phyloP scores from a whole-genome alignment of 2,113 vertebrate genomes.

The Hydropotes inermis region DNA sequence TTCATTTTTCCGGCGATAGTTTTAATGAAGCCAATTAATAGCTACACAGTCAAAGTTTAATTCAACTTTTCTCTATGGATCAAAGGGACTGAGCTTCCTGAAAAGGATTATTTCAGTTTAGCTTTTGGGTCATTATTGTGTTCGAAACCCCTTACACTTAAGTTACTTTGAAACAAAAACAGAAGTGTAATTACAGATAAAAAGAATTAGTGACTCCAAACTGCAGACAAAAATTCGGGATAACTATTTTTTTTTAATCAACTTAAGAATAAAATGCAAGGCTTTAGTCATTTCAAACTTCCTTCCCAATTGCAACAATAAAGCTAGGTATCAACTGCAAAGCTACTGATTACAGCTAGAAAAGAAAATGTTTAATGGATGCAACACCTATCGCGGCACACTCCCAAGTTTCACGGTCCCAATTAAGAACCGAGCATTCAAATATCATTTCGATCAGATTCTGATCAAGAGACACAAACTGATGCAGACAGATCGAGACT shows the following conservation, averaged over 20 bases:
- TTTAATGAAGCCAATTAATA: constrained; percentile 55
- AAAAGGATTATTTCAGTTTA: constrained; percentile 30
- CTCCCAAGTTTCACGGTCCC: background rate
- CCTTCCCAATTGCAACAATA: constrained; percentile 49
- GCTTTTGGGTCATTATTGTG: constrained; percentile 27
- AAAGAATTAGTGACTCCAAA: background rate
- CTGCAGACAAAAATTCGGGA: background rate
- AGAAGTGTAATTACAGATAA: constrained; percentile 27
- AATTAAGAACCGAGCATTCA: background rate
- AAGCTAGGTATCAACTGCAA: constrained; percentile 72
- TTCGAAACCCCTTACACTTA: background rate
- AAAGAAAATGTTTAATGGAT: constrained; percentile 34
- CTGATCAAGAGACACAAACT: constrained; percentile 30
- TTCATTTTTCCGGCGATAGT: constrained; percentile 37
- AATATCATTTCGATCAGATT: background rate
- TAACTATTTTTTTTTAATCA: background rate
- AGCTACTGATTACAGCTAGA: constrained; percentile 38
- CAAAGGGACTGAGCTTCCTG: constrained; percentile 7
- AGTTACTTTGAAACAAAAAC: constrained; percentile 49
- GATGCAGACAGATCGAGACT: constrained; percentile 40
- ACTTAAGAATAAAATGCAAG: background rate
- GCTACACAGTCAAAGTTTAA: constrained; percentile 45
- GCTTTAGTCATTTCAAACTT: constrained; percentile 48
- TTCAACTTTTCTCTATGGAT: constrained; percentile 16
- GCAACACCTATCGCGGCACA: background rate